Percentiles rank a stretch among this genome's conserved stretches.
These are phyloP conservation scores for Protobothrops flavoviridis DNA, from an alignment of 2,113 vertebrate species.

Conservation along the genomic window DNA sequence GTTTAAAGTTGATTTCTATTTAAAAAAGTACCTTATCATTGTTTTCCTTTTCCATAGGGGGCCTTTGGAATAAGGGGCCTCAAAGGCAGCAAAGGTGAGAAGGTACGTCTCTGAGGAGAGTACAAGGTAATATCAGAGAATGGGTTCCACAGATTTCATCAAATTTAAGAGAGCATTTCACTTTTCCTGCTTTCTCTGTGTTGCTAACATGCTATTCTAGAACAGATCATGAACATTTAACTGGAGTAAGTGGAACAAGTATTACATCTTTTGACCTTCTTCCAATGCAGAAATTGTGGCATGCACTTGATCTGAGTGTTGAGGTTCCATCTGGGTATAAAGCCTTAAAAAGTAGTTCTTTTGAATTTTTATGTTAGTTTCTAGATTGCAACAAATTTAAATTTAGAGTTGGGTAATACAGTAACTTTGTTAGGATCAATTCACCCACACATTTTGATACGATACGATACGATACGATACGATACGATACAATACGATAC, in stretches of 20 bases:
- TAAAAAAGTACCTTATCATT: not conserved
- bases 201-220: not conserved
- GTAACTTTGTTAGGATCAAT: not conserved
- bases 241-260: not conserved
- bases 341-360: not conserved
- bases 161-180: not conserved
- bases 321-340: not conserved
- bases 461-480: too few relatives aligned
- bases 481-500: too few relatives aligned
- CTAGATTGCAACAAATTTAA: not conserved
- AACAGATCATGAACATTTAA: not conserved
- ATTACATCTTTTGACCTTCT: not conserved
- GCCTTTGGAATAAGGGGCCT: constrained; percentile 86
- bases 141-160: not conserved
- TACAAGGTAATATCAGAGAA: not conserved
- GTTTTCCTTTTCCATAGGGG: constrained; percentile 70
- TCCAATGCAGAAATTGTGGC: not conserved
- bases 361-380: not conserved
- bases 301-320: not conserved
- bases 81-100: constrained; percentile 89
- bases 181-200: not conserved
- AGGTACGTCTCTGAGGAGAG: constrained; percentile 69
- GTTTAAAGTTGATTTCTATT: not conserved
- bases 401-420: not conserved
- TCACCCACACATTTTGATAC: not conserved